These are phyloP conservation scores for Oryzias curvinotus DNA, from an alignment of 2,113 vertebrate species.

Conservation along the genomic window DNA sequence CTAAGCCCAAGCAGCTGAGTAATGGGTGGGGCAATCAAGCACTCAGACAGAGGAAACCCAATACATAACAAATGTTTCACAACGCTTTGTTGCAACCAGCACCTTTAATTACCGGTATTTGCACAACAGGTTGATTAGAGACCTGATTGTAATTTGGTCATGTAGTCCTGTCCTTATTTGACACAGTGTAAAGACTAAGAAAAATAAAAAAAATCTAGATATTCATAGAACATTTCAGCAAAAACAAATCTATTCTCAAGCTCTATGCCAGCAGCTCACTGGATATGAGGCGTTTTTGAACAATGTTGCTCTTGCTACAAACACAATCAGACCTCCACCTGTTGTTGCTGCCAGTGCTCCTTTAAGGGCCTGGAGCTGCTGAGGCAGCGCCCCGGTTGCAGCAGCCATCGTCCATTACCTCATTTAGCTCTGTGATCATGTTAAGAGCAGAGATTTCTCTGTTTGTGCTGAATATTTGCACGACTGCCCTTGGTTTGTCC, in stretches of 20 bases:
- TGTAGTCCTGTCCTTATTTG: too few species aligned
- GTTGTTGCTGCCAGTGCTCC: conserved; percentile 23
- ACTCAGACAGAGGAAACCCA: too few species aligned
- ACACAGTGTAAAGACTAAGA: too few species aligned
- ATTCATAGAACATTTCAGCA: conserved; percentile 7
- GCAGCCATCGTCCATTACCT: conserved; percentile 39
- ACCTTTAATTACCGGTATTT: too few species aligned
- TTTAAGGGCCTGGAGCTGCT: conserved; percentile 38
- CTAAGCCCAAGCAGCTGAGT: too few species aligned
- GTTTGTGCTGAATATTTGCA: background rate
- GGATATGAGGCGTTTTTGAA: conserved; percentile 38
- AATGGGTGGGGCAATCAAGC: too few species aligned
- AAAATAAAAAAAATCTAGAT: background rate
- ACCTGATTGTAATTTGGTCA: too few species aligned
- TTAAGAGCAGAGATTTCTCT: conserved; percentile 3
- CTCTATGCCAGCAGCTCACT: conserved; percentile 28
- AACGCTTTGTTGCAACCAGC: too few species aligned
- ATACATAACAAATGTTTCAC: too few species aligned
- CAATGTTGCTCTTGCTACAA: conserved; percentile 41
- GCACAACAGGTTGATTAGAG: too few species aligned
- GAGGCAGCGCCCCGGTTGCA: conserved; percentile 53
- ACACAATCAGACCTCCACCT: conserved; percentile 14
- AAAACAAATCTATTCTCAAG: conserved; percentile 12
- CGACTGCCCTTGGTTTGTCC: conserved; percentile 5
- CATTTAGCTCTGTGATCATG: conserved; percentile 23